Evolutionary conservation across 2,113 vertebrate genomes (phyloP).

Genomic region (Nerophis lumbriciformis): DNA sequence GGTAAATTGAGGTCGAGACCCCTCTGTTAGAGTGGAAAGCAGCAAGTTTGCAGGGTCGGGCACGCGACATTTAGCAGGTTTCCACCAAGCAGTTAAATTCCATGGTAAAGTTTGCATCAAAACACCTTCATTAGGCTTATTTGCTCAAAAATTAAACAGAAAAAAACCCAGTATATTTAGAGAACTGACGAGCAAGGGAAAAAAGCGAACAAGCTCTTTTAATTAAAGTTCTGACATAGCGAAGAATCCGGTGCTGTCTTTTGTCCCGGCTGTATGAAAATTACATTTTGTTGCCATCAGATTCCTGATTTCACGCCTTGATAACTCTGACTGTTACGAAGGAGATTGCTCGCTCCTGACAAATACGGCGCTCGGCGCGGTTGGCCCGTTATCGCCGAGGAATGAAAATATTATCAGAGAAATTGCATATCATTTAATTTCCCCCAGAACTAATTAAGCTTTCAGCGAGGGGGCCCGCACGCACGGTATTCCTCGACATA

Average conservation of each 20-base stretch:
- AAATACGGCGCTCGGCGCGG: conserved; percentile 56
- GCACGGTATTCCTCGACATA: conserved; percentile 57
- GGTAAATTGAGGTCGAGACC: too few relatives aligned
- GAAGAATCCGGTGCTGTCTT: conserved; percentile 59
- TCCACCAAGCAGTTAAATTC: too few relatives aligned
- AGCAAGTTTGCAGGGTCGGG: too few relatives aligned
- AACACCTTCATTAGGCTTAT: too few relatives aligned
- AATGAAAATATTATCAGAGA: conserved; percentile 73
- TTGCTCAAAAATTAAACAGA: too few relatives aligned
- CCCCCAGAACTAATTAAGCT: conserved; percentile 69
- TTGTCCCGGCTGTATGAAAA: conserved; percentile 71
- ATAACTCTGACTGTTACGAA: conserved; percentile 64
- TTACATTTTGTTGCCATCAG: conserved; percentile 74
- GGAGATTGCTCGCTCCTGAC: conserved; percentile 60
- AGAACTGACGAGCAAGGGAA: too few relatives aligned
- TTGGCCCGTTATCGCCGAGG: conserved; percentile 65
- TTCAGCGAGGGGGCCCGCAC: conserved; percentile 52
- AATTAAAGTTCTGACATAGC: conserved; percentile 71
- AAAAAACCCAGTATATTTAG: too few relatives aligned
- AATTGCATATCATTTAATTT: conserved; percentile 75
- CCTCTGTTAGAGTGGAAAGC: too few relatives aligned
- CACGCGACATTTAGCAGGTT: too few relatives aligned
- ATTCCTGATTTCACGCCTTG: conserved; percentile 73
- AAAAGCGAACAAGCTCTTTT: conserved; percentile 49
- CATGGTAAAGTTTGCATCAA: too few relatives aligned